These are phyloP conservation scores for Tiaroga cobitis DNA, from an alignment of 2,797 vertebrate species.

Conservation along the genomic window DNA sequence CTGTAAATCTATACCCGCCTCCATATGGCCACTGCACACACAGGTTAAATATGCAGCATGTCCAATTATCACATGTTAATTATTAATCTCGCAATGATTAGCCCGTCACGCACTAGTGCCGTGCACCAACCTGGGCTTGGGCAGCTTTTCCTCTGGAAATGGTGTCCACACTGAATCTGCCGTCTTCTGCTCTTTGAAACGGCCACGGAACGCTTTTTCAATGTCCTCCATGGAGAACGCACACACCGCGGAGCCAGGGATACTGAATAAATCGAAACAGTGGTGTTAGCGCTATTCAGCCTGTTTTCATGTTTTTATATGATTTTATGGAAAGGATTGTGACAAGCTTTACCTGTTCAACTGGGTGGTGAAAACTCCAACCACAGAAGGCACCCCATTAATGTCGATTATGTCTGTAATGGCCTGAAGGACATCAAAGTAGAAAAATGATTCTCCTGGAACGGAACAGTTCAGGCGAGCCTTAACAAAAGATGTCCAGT, in stretches of 20 bases:
- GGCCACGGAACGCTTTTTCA: conserved; percentile 91
- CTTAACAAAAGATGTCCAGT: conserved; percentile 98
- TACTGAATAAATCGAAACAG: conserved; percentile 76
- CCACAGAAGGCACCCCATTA: conserved; percentile 88
- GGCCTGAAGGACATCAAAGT: conserved; percentile 97
- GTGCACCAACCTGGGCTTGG: conserved; percentile 88
- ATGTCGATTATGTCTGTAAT: conserved; percentile 94
- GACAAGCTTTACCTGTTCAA: conserved; percentile 91
- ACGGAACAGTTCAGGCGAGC: conserved; percentile 97
- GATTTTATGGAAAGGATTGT: conserved; percentile 36
- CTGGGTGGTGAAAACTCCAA: conserved; percentile 97
- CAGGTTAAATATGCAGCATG: conserved; percentile 74
- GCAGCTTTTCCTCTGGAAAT: conserved; percentile 94
- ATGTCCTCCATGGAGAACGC: conserved; percentile 98
- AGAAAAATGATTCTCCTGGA: conserved; percentile 98
- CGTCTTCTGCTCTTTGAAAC: conserved; percentile 99
- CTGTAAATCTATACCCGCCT: conserved; percentile 58
- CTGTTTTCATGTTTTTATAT: background rate
- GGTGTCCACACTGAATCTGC: conserved; percentile 98
- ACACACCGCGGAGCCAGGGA: conserved; percentile 97
- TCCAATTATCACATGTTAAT: conserved; percentile 78
- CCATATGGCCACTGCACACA: conserved; percentile 63
- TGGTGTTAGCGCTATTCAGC: background rate
- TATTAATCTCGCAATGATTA: conserved; percentile 76
- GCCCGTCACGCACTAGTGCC: conserved; percentile 43